Evolutionary conservation across 2,797 vertebrate genomes (phyloP).

Genomic region (Sciurus vulgaris): DNA sequence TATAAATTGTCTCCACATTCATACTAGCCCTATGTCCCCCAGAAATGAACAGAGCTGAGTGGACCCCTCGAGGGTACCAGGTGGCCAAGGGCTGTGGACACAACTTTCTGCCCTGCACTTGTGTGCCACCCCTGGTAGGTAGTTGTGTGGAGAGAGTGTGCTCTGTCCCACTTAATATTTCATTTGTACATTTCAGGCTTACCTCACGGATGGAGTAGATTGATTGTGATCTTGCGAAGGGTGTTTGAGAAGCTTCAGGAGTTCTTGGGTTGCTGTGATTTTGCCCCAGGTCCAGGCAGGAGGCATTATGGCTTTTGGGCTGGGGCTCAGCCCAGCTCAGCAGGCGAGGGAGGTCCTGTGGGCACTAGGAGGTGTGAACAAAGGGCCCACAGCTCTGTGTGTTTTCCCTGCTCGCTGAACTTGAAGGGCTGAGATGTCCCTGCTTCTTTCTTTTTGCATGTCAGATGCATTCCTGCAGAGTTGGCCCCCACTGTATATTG

Average conservation of each 20-base stretch:
- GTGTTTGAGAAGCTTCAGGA: background rate
- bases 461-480: background rate
- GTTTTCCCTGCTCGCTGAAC: background rate
- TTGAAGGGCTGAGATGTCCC: background rate
- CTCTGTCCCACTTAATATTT: background rate
- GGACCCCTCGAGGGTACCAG: too few relatives aligned
- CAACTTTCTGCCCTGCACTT: background rate
- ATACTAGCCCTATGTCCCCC: background rate
- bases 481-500: background rate
- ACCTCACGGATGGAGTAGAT: background rate
- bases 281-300: background rate
- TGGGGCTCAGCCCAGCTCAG: background rate
- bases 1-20: background rate
- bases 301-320: background rate
- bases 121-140: background rate
- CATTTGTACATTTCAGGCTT: background rate
- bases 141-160: background rate
- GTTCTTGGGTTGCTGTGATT: background rate
- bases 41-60: background rate
- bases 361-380: too few relatives aligned
- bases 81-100: fast-evolving
- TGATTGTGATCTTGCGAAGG: background rate
- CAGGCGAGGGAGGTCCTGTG: background rate
- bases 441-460: background rate
- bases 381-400: background rate